phyloP scores from a whole-genome alignment of 2,113 vertebrate species.

The Brachirus orientalis region DNA sequence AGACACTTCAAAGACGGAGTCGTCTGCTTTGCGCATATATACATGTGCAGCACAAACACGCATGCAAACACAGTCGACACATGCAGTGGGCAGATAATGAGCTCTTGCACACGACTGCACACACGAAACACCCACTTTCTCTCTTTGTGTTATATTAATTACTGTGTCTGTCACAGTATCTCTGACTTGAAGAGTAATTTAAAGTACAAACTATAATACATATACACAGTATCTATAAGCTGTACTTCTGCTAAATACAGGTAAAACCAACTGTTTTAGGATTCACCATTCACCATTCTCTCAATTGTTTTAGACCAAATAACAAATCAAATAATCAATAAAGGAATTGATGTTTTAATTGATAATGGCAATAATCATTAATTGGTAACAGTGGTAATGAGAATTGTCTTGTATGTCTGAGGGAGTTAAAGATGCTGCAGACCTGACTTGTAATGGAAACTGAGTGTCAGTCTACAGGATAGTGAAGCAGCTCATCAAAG shows the following conservation, averaged over 20 bases:
- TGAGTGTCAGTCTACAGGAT: constrained; percentile 51
- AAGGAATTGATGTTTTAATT: too few relatives aligned
- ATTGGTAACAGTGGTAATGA: not conserved
- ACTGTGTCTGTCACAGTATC: not conserved
- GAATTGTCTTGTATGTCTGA: constrained; percentile 15
- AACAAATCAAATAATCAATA: too few relatives aligned
- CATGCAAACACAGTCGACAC: not conserved
- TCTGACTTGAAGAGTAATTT: too few relatives aligned
- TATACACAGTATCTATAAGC: too few relatives aligned
- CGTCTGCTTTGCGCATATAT: constrained; percentile 17
- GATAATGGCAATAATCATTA: too few relatives aligned
- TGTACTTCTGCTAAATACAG: too few relatives aligned
- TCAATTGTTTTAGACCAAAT: too few relatives aligned
- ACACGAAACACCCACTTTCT: not conserved
- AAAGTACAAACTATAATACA: too few relatives aligned
- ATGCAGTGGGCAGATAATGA: not conserved
- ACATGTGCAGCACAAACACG: too few relatives aligned
- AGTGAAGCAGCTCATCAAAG: constrained; percentile 60
- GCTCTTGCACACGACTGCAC: not conserved
- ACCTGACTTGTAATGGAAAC: constrained; percentile 60
- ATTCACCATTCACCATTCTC: too few relatives aligned
- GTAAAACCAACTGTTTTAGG: too few relatives aligned
- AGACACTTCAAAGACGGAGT: constrained; percentile 38
- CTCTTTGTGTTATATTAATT: not conserved
- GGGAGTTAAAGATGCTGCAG: constrained; percentile 15